Percentiles rank a stretch among this genome's conserved stretches.
Conservation (phyloP, 2,113 vertebrate species). For the Campylomormyrus tamandua region DNA sequence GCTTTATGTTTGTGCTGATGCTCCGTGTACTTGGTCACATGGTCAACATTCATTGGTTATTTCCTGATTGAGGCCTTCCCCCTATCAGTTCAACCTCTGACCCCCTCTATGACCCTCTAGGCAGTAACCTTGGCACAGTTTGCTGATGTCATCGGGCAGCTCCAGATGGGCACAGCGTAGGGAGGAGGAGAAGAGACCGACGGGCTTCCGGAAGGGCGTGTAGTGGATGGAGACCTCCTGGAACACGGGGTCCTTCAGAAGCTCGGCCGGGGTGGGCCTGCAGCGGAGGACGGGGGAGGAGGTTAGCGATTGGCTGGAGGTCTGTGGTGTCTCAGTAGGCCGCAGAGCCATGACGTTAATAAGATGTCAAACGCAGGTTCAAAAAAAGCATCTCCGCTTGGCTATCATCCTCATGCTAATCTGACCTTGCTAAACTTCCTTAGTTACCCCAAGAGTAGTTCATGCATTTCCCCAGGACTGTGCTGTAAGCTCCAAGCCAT, state of each 20-base stretch:
- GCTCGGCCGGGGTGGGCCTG: conserved; percentile 75
- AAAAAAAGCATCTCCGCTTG: background rate
- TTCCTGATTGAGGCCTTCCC: background rate
- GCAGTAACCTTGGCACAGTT: conserved; percentile 76
- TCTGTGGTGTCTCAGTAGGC: background rate
- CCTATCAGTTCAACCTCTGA: background rate
- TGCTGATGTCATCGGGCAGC: conserved; percentile 85
- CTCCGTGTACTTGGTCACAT: background rate
- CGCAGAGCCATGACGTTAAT: background rate
- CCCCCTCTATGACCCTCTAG: background rate
- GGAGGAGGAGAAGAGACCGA: conserved; percentile 82
- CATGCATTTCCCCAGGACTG: background rate
- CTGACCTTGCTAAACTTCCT: background rate
- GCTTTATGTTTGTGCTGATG: background rate
- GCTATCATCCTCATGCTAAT: background rate
- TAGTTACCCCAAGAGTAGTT: background rate
- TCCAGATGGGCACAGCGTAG: conserved; percentile 81
- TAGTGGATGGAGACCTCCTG: conserved; percentile 66
- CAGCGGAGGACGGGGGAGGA: background rate
- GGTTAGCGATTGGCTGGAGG: background rate
- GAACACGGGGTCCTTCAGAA: conserved; percentile 74
- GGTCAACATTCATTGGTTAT: background rate
- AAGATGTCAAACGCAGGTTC: background rate
- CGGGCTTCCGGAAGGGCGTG: conserved; percentile 66
- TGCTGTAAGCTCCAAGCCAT: background rate